Evolutionary conservation across 2,797 vertebrate genomes (phyloP).

Genomic region (Poeciliopsis paucimaculata): DNA sequence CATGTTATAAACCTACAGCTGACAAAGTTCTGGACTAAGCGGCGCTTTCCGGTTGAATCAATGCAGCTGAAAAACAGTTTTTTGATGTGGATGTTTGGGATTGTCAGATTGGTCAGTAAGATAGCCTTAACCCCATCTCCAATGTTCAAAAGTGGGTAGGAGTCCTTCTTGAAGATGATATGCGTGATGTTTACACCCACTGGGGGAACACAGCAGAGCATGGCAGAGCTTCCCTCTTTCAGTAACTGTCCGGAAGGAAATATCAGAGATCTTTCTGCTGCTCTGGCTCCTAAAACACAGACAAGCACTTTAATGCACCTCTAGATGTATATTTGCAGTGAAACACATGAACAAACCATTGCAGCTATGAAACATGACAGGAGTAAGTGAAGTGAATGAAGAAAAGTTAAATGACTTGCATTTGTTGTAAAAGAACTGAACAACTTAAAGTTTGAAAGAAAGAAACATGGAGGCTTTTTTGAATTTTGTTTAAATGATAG

Average conservation of each 20-base stretch:
- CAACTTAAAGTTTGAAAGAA: not conserved
- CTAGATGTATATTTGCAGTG: not conserved
- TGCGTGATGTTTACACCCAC: conserved; percentile 32
- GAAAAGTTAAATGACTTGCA: not conserved
- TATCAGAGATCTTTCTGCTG: not conserved
- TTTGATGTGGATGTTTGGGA: fast-evolving
- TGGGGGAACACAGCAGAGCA: conserved; percentile 70
- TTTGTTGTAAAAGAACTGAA: not conserved
- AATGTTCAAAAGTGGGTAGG: conserved; percentile 30
- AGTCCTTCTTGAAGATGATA: conserved; percentile 16
- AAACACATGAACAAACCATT: not conserved
- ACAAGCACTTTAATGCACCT: not conserved
- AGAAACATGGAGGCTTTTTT: not conserved
- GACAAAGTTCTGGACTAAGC: conserved; percentile 18
- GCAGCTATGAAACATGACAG: not conserved
- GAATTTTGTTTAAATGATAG: not conserved
- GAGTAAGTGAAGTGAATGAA: not conserved
- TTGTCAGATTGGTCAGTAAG: conserved; percentile 37
- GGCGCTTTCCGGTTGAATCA: fast-evolving
- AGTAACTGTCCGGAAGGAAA: conserved; percentile 49
- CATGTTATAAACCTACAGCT: conserved; percentile 58
- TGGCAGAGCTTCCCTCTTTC: conserved; percentile 45
- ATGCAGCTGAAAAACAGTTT: conserved; percentile 24
- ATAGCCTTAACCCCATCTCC: conserved; percentile 61
- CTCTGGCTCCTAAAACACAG: conserved; percentile 36